Evolutionary conservation across 2,888 invertebrate genomes (phyloP).

Genomic region (Chirona hameri): DNA sequence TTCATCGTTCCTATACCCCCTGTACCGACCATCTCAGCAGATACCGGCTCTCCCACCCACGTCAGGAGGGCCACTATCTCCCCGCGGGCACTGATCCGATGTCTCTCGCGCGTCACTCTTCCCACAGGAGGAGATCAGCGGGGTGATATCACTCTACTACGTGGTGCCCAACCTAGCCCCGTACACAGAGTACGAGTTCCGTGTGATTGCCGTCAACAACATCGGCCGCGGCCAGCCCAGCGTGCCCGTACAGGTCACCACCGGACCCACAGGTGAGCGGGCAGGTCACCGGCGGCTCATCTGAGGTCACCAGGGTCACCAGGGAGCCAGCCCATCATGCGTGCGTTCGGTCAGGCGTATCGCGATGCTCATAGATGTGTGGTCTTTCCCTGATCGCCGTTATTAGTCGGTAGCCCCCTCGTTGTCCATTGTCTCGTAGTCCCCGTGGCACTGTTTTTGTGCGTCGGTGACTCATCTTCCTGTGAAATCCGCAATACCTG

Average conservation of each 20-base stretch:
- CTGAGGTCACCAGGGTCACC: neutral
- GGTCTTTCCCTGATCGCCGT: too few species aligned
- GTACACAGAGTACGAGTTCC: constrained; percentile 94
- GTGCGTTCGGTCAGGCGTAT: too few species aligned
- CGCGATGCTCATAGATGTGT: too few species aligned
- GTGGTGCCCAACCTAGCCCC: constrained; percentile 84
- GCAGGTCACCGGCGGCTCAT: neutral
- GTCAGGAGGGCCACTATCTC: neutral
- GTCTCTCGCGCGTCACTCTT: neutral
- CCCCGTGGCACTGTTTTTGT: too few species aligned
- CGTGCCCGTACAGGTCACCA: constrained; percentile 82
- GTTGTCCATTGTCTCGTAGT: too few species aligned
- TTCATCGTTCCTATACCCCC: too few species aligned
- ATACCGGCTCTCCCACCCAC: too few species aligned
- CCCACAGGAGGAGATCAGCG: constrained; percentile 67
- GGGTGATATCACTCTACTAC: constrained; percentile 87
- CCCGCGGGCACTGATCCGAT: neutral
- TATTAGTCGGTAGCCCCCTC: too few species aligned
- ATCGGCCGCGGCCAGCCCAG: constrained; percentile 90
- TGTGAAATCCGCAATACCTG: too few species aligned
- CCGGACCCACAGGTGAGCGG: constrained; percentile 85
- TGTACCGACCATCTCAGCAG: too few species aligned
- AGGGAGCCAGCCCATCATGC: too few species aligned
- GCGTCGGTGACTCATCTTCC: too few species aligned
- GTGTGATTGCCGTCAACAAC: constrained; percentile 90